phyloP scores from a whole-genome alignment of 1,140 invertebrate genomes.

The Drosophila seguyi region DNA sequence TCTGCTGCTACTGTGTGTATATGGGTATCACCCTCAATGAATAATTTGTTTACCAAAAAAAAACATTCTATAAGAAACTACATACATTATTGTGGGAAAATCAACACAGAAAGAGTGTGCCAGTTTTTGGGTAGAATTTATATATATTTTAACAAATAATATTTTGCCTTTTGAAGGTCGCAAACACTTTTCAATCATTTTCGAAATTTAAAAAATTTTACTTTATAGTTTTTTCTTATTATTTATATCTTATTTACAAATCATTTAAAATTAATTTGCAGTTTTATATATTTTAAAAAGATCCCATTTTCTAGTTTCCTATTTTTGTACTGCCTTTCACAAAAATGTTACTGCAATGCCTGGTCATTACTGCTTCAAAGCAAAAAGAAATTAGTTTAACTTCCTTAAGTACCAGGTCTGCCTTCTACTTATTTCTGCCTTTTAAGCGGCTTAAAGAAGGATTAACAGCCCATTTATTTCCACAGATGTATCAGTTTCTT shows the following conservation, averaged over 20 bases:
- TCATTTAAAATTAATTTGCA: neutral
- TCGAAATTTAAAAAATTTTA: neutral
- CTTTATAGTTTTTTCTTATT: neutral
- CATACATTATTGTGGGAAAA: slow-evolving; percentile 22
- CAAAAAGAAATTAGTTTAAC: slow-evolving; percentile 2
- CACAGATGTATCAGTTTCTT: slow-evolving; percentile 27
- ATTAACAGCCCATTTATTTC: neutral
- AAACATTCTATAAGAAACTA: slow-evolving; percentile 2
- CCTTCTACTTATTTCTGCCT: neutral
- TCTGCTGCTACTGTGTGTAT: slow-evolving; percentile 5
- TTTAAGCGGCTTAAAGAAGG: neutral
- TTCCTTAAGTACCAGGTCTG: neutral
- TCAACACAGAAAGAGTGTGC: neutral
- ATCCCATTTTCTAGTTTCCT: no score
- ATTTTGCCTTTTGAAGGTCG: neutral
- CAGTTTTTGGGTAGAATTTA: neutral
- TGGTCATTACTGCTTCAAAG: neutral
- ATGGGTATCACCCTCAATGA: slow-evolving; percentile 14
- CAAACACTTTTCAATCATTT: neutral
- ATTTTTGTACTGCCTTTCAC: no score
- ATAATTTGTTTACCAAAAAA: slow-evolving; percentile 39
- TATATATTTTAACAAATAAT: neutral
- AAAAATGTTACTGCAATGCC: neutral
- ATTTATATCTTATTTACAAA: neutral
- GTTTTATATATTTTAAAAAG: no score